Evolutionary conservation across 2,113 vertebrate species (phyloP), one percentile per base, ranked within the genome.

Genomic region (Willisornis vidua): DNA sequence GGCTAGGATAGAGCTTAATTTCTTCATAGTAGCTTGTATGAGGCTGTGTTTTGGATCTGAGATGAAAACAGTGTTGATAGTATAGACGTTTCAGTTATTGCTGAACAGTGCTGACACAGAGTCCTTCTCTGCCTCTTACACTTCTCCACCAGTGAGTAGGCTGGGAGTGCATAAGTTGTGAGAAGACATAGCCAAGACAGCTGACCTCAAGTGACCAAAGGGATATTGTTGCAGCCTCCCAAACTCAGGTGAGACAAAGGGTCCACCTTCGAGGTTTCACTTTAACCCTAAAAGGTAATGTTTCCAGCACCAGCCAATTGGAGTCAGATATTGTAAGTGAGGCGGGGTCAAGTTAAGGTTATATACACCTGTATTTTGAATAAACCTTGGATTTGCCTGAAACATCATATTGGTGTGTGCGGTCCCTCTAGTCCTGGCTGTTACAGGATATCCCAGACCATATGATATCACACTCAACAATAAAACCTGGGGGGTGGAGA

Each of bases 71-170:
- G 26, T 39, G 10, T 62, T 28, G 18, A 57, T 57, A 67, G 39
- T 48, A 54, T 5, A 43, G 15, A 12, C 37, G 5, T 39, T 76
- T 59, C 14, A 5, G 35, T 63, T 45, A 57, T 29, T 81, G 48
- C 17, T 70, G 62, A 81, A 22, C 15, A 39, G 11, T 14, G 10
- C 23, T 81, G 18, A 25, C 54, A 57, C 3, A 19, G 37, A 57
- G 23, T 14, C 11, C 13, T 57, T 29, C 13, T 51, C 61, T 68
- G 7, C 31, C 41, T 70, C 49, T 87, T 15, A 20, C 15, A 20
- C 8, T 0, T 0, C 12, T 2, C 7, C 16, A 49, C 18, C 35
- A 26, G 43, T n/a, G 26, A 51, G 16, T 11, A 51, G 43, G 5
- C 28, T 63, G 28, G 13, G 28, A 51, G 7, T 39, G 35, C 7